Base-by-base conservation (phyloP, 2,888 invertebrate genomes). In the Callyntrura guangdongensis region DNA sequence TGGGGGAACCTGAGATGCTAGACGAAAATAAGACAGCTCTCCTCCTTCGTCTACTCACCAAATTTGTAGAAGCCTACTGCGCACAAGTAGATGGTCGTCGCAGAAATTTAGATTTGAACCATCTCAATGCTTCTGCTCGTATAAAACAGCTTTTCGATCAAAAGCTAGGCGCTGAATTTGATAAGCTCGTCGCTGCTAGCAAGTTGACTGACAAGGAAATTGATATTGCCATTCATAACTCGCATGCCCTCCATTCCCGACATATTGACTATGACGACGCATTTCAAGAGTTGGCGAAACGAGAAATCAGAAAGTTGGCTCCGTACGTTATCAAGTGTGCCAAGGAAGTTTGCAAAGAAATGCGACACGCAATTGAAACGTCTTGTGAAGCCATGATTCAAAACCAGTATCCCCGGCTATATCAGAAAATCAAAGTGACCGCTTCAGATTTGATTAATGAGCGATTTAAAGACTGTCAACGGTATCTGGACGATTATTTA, bases 251-350 rank as follows among this genome's bases (percentile, higher is more conserved):
- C 2, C 85, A 85, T 36, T 72, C 69, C 9, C 22, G 47, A 36
- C 53, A 72, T 1, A 49, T 67, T 22, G 69, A 49, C 27, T 85
- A 27, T 72, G 85, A 85, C 45, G 49, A 83, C n/a, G 85, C 85
- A 4, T 85, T 85, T 56, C 85, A 85, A 17, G 85, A 85, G 22
- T 25, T 85, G 22, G 85, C 85, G 9, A 85, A 85, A 17, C 53
- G 85, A 6, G 69, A 72, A 36, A 17, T 85, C 1, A 25, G n/a
- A 4, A 56, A 53, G 14, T 8, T 85, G 14, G 20, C 67, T 0
- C 72, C 85, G 8, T 53, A 17, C 0, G 85, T 85, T 0, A 17
- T 22, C 14, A 25, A 49, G 0, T 85, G 85, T n/a, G 14, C 56
- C 0, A 72, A 56, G 22, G 53, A 69, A 36, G 85, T 85, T 0